Evolutionary conservation across 2,113 vertebrate species (phyloP), one percentile per base, ranked within the genome.

Genomic region (Paradisaea rubra): DNA sequence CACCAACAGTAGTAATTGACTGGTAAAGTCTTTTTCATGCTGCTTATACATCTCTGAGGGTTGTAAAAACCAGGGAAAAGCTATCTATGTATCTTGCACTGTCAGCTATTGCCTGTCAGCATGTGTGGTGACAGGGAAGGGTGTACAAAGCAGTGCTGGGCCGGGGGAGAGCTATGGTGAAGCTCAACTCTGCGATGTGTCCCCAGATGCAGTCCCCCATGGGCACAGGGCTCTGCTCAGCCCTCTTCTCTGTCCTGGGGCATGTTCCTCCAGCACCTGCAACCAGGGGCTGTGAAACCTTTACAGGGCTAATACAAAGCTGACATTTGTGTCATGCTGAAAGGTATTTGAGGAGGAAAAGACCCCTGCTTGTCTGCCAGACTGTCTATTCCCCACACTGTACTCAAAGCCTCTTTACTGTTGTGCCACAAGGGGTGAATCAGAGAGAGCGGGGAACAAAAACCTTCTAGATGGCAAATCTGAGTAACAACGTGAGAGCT

Each of bases 351-450:
- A 92, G 61, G 24, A 85, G 74, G 45, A 87, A 91, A 91, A 81
- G 93, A 89, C 33, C 84, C 84, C 53, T 96, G 73, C 63, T 78
- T 92, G 44, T 82, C 81, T 92, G 54, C 50, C 70, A 87, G 61
- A 39, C 65, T 92, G 57, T 53, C 89, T 93, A 50, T 89, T 95
- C 86, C 70, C 63, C 47, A 54, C 35, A 61, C 76, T 77, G 22
- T 60, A 92, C 77, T 91, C 74, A 93, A 95, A 95, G 74, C 47
- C 81, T 50, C 74, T 83, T 91, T 88, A 69, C 87, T 66, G 16
- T 85, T 89, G 50, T 44, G 44, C 31, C 7, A 12, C 71, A 76
- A 89, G 80, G 42, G 15, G 59, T 74, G 85, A 95, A 86, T 88
- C 93, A 93, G 87, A 95, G 71, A 56, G 68, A 83, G 65, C 0